Conservation (phyloP, 1,140 invertebrate genomes). For the Dendrolimus kikuchii region DNA sequence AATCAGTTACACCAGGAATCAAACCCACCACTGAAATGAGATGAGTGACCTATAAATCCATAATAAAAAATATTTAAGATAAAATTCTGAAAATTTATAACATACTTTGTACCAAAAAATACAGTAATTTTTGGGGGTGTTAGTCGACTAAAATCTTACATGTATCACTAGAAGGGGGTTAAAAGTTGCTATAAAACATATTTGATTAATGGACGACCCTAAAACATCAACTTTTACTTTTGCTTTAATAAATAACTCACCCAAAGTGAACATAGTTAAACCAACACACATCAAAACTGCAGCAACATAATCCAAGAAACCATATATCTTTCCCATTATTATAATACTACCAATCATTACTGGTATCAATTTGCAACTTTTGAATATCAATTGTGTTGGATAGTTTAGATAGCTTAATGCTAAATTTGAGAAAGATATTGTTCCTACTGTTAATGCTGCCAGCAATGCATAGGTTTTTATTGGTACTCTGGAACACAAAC, state of each 20-base stretch:
- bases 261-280: conserved; percentile 89
- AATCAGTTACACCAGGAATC: too few species aligned
- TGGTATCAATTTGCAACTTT: conserved; percentile 97
- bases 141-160: too few species aligned
- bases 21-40: too few species aligned
- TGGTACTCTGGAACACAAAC: conserved; percentile 82
- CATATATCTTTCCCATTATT: conserved; percentile 93
- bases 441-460: conserved; percentile 91
- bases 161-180: too few species aligned
- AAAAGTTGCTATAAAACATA: too few species aligned
- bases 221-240: background rate
- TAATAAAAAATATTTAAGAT: too few species aligned
- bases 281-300: conserved; percentile 92
- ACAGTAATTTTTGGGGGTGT: too few species aligned
- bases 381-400: conserved; percentile 94
- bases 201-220: too few species aligned
- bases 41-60: too few species aligned
- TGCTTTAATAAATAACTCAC: conserved; percentile 37
- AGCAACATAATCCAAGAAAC: conserved; percentile 86
- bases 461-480: conserved; percentile 85
- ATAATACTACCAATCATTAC: conserved; percentile 93
- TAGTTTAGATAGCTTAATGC: conserved; percentile 97
- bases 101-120: too few species aligned
- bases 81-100: too few species aligned
- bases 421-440: conserved; percentile 97